Base-by-base conservation (phyloP, 64 coral and sea anemone genomes). In the Platygyra sinensis region DNA sequence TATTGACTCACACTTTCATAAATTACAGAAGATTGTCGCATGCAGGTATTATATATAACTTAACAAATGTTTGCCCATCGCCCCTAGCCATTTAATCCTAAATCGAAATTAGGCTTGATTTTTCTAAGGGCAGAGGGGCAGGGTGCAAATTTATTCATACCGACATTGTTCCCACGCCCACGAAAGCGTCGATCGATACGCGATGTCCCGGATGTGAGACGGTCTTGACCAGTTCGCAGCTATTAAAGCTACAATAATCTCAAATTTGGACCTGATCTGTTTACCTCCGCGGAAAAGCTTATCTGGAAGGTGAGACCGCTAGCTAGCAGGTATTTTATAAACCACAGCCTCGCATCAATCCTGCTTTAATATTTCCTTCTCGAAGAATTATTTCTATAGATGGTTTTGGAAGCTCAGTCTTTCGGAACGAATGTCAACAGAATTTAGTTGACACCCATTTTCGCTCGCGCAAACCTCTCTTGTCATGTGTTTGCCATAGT, bases 131-230 rank as follows among this genome's bases (percentile, higher is more conserved):
- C 10, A 10, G 65, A 11, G 20, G n/a, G 65, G 10, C 8, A 11
- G 65, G 65, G 65, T 20, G 65, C 65, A 27, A 85, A 85, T 85
- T 51, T 85, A 69, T 84, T 69, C 81, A 24, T 63, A 8, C 15
- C 27, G 27, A 15, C 8, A n/a, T 27, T 20, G 46, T 85, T 85
- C 81, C 52, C 81, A 85, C 81, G 81, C 81, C 81, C 81, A 85
- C 81, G 1, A 10, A 10, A 65, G 33, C 29, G 65, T 24, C 54
- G 54, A 57, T 57, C 54, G 54, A 15, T 57, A 57, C 54, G 33
- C 30, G 13, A 65, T 71, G 24, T 85, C 81, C 81, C 81, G 81
- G 81, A 85, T 83, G 19, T 38, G 14, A 52, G 50, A 29, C 39
- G 24, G 60, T 42, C 52, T 42, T 31, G 14, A n/a, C 54, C 54